phyloP scores from a whole-genome alignment of 2,888 invertebrate species.

The Nemotelus pantherinus region DNA sequence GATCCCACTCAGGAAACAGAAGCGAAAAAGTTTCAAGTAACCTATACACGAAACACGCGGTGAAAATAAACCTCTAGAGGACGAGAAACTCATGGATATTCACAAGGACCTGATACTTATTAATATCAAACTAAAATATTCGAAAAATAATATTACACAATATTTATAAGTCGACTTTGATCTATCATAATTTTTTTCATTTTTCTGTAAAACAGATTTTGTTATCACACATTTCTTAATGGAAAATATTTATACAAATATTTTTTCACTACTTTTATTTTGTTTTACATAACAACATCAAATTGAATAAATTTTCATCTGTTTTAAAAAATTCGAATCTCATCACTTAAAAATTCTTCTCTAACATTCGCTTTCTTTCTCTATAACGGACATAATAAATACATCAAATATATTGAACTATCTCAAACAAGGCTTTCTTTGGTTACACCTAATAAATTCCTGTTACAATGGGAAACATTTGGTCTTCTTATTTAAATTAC shows the following conservation, averaged over 20 bases:
- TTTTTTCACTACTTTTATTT: not conserved
- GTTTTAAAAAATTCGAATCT: not conserved
- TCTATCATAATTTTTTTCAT: not conserved
- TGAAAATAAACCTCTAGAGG: no score
- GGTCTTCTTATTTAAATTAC: conserved; percentile 53
- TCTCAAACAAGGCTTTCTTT: conserved; percentile 38
- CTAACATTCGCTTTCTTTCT: not conserved
- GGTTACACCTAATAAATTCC: conserved; percentile 37
- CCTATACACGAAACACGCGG: no score
- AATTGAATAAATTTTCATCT: conserved; percentile 25
- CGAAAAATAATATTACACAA: conserved; percentile 14
- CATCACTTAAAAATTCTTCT: not conserved
- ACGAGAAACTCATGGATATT: no score
- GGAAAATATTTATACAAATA: conserved; percentile 22
- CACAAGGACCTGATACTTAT: not conserved
- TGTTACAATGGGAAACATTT: conserved; percentile 53
- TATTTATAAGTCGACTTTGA: conserved; percentile 1
- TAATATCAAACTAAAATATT: conserved; percentile 16
- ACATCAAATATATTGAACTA: not conserved
- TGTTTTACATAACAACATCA: not conserved
- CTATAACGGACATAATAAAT: not conserved
- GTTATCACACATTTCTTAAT: conserved; percentile 31
- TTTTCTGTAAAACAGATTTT: not conserved
- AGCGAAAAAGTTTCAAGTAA: no score
- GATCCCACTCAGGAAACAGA: no score